Base-by-base conservation (phyloP, 2,113 vertebrate genomes). In the Brachyhypopomus occidentalis region DNA sequence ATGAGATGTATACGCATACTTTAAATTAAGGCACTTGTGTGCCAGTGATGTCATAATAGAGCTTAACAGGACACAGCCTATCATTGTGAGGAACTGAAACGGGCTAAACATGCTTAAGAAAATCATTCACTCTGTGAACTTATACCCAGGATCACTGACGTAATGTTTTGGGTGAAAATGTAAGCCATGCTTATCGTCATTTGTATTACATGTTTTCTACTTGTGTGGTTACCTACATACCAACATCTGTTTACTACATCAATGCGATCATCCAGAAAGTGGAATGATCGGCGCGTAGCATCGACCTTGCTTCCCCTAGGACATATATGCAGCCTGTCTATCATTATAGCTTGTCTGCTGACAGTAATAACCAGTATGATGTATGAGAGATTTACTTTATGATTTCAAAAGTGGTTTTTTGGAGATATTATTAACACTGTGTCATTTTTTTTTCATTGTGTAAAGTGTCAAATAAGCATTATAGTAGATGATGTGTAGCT, bases 391-490 rank as follows among this genome's bases (percentile, higher is more conserved):
- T 52, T 52, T 52, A 52, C 45, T 11, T 52, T 52, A 52, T 12
- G 45, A 14, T 38, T 36, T 38, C 30, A n/a, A 69, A 17, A 78
- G 22, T 3, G 0, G 45, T 19, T 71, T 25, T 71, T 25, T 20
- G 34, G 19, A 2, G 23, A 25, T 38, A 52, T 48, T 67, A 69
- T 22, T 78, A 72, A 3, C 55, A 62, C n/a, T 79, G 77, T 71
- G 66, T 72, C 67, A 4, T 7, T 25, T 25, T 62, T 71, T 72
- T 25, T 62, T 72, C 60, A 62, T 20, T 60, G 67, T 70, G 45
- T 36, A 72, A 72, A 22, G n/a, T 70, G 36, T 41, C 66, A 38
- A 12, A 41, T 19, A 69, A 41, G 64, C 20, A 19, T 41, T n/a
- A 41, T 69, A 9, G 66, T 5, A 2, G 5, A 41, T 41, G 34